phyloP scores from a whole-genome alignment of 2,113 vertebrate genomes.

The Gallinago jamesoni region DNA sequence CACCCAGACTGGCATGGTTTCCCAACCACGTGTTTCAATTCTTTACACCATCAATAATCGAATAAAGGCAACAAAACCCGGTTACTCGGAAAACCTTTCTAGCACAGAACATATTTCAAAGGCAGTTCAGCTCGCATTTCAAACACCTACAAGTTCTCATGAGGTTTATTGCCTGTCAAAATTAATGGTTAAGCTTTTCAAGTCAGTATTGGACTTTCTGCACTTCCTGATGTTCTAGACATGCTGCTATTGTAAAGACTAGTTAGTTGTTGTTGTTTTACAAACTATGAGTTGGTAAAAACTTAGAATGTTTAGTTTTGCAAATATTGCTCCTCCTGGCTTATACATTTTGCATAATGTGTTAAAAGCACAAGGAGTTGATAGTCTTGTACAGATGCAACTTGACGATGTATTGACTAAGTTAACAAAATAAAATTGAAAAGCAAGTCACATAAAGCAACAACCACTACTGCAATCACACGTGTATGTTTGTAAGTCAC shows the following conservation, averaged over 20 bases:
- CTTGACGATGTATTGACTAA: constrained; percentile 53
- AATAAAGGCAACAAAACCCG: constrained; percentile 56
- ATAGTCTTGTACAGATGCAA: constrained; percentile 50
- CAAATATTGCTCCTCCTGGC: constrained; percentile 70
- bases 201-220: constrained; percentile 40
- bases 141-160: constrained; percentile 1
- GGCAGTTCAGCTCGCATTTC: constrained; percentile 60
- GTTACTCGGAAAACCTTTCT: constrained; percentile 36
- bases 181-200: constrained; percentile 48
- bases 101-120: constrained; percentile 53
- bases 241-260: constrained; percentile 53
- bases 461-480: constrained; percentile 76
- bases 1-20: not conserved
- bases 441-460: constrained; percentile 76
- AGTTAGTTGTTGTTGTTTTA: constrained; percentile 51
- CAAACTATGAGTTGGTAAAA: constrained; percentile 56
- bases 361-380: constrained; percentile 61
- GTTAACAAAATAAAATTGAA: constrained; percentile 66
- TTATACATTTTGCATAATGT: constrained; percentile 55
- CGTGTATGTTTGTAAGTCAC: constrained; percentile 39
- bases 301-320: constrained; percentile 49
- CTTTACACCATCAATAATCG: not conserved
- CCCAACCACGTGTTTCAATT: not conserved
- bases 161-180: constrained; percentile 48
- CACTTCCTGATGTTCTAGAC: constrained; percentile 53